Base-by-base conservation (phyloP, 2,888 invertebrate species). In the Tribolium freemani region DNA sequence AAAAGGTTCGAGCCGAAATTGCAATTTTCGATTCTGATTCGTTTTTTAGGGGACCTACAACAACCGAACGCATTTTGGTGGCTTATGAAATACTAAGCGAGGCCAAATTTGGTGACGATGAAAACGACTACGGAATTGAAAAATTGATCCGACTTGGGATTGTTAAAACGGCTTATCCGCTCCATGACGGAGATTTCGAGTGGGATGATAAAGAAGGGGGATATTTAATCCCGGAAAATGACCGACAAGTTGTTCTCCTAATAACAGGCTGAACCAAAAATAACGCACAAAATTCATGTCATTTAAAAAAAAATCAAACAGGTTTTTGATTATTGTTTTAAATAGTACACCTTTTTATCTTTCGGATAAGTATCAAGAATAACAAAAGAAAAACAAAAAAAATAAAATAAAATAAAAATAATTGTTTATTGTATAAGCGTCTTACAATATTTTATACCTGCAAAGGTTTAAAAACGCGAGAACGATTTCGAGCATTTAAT, bases 41-140 rank as follows among this genome's bases (percentile, higher is more conserved):
- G 13, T 11, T 46, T 46, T n/a, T 46, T 21, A 53, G 31, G 5
- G 50, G 31, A 3, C 38, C 31, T 16, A 63, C 63, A 13, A 48
- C 21, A 9, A 30, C 8, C 3, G 63, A 63, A 50, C 46, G 63
- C 5, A 63, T 63, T 6, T 13, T 50, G 3, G 5, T 63, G 50
- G 45, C 45, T 13, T 21, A 63, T 10, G 50, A 63, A 63, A 26
- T 63, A 11, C 11, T 63, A 5, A 20, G 20, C 5, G 63, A 63
- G 9, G 45, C 66, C 1, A 53, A 38, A 66, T 68, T 68, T 11
- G 58, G 58, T 8, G 16, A 57, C 11, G 11, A 48, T 6, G 50
- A 61, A 10, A 21, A 61, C 26, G 45, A 21, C 8, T 21, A 48
- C 5, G 61, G 61, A 10, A 21, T 61, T 2, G 10, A 46, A 5